Percentiles rank a stretch among this genome's conserved stretches.
phyloP scores from a whole-genome alignment of 2,113 vertebrate genomes.

The Leptobrachium ailaonicum region DNA sequence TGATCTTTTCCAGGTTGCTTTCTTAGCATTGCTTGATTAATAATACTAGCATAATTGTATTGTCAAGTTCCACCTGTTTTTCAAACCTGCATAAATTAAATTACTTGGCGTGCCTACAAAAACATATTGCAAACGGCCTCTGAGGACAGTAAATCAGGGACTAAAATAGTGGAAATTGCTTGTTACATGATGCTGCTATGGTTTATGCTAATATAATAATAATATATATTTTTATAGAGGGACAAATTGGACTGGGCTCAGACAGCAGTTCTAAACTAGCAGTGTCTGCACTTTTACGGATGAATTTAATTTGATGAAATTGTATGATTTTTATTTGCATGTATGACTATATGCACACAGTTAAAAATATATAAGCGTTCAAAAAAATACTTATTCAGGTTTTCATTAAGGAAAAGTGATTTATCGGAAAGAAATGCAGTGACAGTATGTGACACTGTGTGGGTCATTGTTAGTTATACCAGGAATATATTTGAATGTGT shows the following conservation, averaged over 20 bases:
- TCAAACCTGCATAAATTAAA: conserved; percentile 44
- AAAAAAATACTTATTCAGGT: too few relatives aligned
- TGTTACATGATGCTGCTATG: conserved; percentile 23
- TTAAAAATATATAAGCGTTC: too few relatives aligned
- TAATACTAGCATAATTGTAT: conserved; percentile 36
- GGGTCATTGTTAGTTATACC: neutral
- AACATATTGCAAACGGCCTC: conserved; percentile 41
- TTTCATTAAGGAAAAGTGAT: too few relatives aligned
- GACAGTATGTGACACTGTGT: too few relatives aligned
- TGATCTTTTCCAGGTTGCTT: conserved; percentile 15
- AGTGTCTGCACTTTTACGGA: neutral
- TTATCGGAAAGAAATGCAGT: too few relatives aligned
- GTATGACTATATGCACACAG: neutral
- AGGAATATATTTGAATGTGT: neutral
- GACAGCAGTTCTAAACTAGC: neutral
- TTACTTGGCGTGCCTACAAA: conserved; percentile 36
- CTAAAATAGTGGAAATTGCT: conserved; percentile 25
- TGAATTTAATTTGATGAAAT: neutral
- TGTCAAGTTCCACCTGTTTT: conserved; percentile 48
- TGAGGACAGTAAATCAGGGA: conserved; percentile 32
- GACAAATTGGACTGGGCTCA: neutral
- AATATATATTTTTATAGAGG: conserved; percentile 15
- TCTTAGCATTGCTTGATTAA: conserved; percentile 38
- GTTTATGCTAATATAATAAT: conserved; percentile 25
- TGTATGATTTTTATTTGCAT: neutral